Evolutionary conservation across 2,113 vertebrate species (phyloP), one percentile per base, ranked within the genome.

Genomic region (Ceyx margarethae): DNA sequence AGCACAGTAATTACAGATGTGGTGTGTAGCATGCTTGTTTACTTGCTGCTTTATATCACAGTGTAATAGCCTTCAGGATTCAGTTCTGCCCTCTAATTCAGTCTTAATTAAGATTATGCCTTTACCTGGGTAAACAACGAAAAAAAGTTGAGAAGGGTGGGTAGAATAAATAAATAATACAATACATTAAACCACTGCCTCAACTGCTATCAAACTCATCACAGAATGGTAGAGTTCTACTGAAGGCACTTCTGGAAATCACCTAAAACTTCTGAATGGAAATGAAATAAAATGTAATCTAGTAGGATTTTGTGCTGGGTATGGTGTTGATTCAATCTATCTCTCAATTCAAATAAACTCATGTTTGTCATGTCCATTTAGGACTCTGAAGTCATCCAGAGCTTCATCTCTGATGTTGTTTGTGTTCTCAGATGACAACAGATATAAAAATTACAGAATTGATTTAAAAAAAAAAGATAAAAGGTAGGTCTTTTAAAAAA

Each of bases 71-170:
- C 81, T 42, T 22, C 61, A 90, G 90, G 84, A 94, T 65, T 87
- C 73, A 15, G 14, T 71, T 91, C 86, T 85, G 64, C 35, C 50
- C 54, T 54, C 42, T 77, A 74, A 87, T 91, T 91, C 50, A n/a
- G 33, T 45, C 57, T 81, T 94, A 91, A 90, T 92, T 66, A 94
- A 93, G 56, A 87, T 82, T 87, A 90, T 74, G 58, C 21, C n/a
- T 87, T 89, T 92, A 73, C 50, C 29, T 87, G n/a, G 19, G 43
- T 81, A 89, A 95, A 69, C 58, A 82, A 67, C 57, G 71, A 74
- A 75, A 73, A 88, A 87, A 91, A 50, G 51, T 78, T 62, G 81
- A 71, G 62, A 86, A 82, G 21, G 6, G 62, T 79, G 29, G 71
- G 67, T 78, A 53, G 86, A 95, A 92, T 78, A 76, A 85, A 84